Evolutionary conservation across 1,140 invertebrate genomes (phyloP), one percentile per base, ranked within the genome.

Genomic region (Nasonia longicornis): DNA sequence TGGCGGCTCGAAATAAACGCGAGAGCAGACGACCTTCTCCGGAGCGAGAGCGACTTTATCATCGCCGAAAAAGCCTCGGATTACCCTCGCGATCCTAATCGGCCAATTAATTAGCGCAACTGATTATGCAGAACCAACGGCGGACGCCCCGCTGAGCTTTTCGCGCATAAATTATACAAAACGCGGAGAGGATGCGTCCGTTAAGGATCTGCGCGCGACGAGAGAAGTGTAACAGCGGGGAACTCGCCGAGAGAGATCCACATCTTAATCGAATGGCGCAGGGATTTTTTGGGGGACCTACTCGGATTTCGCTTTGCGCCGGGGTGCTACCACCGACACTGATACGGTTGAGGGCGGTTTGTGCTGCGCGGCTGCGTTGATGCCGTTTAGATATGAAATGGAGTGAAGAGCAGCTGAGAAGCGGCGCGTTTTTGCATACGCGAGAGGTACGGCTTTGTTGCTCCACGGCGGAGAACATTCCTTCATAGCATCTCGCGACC

Each of bases 21-120:
- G 7, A 8, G 38, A 8, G 26, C 26, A 26, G 38, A 58, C 20
- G 52, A n/a, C 16, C 52, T 58, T 20, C 6, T 16, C 52, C 52
- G 52, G 52, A 16, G 20, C 4, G 52, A 58, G 52, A n/a, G 16
- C 16, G 14, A 58, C 52, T 58, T 58, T n/a, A n/a, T 58, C 52
- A 58, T 58, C 52, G 52, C 3, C 52, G 52, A 58, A 29, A 69
- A 14, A 29, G 66, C 66, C 70, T 73, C n/a, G 71, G 26, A 73
- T 52, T 76, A 22, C 58, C 12, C 3, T 20, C 31, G 58, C 67
- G 76, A 77, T 77, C n/a, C n/a, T 48, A 48, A 77, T 77, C 76
- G 76, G 66, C 76, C 76, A 77, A 77, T 77, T 77, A 77, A 77
- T 77, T 77, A 77, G 76, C 76, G 64, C 76, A 2, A 7, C 76